These are phyloP conservation scores for Hyposoter didymator DNA, from an alignment of 2,888 invertebrate genomes.

Conservation along the genomic window DNA sequence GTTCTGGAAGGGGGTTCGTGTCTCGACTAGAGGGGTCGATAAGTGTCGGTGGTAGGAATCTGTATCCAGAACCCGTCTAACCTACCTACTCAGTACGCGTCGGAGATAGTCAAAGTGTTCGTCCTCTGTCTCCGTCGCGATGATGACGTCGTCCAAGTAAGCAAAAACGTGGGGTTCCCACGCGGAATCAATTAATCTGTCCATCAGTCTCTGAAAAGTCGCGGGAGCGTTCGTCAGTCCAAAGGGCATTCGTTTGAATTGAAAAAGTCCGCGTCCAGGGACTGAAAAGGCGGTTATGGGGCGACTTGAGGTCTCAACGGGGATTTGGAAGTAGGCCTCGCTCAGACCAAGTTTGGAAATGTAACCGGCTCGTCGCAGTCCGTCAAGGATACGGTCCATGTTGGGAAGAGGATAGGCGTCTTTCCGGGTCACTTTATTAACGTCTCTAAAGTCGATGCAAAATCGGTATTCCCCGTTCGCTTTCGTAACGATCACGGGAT, in stretches of 20 bases:
- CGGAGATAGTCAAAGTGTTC: neutral
- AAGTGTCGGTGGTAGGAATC: too few species aligned
- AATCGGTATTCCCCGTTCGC: too few species aligned
- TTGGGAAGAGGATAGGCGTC: too few species aligned
- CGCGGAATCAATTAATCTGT: neutral
- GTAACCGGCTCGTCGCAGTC: too few species aligned
- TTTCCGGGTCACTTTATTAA: too few species aligned
- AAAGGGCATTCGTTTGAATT: slow-evolving; percentile 19
- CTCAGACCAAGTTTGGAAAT: neutral
- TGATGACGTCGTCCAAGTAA: slow-evolving; percentile 2
- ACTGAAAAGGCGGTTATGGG: neutral
- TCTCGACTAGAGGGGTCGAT: too few species aligned
- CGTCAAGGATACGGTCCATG: too few species aligned
- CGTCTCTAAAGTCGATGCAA: too few species aligned
- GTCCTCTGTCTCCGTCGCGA: neutral
- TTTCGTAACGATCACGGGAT: too few species aligned
- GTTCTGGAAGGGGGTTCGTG: too few species aligned
- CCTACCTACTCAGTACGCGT: neutral
- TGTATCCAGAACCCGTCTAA: too few species aligned
- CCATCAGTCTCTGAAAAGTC: slow-evolving; percentile 24
- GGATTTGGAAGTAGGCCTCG: slow-evolving; percentile 4
- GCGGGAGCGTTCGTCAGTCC: slow-evolving; percentile 36
- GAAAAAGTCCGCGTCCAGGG: neutral
- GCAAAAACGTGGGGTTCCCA: slow-evolving; percentile 21
- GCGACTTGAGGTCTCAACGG: neutral